Evolutionary conservation across 2,113 vertebrate genomes (phyloP).

Genomic region (Atlantisia rogersi): DNA sequence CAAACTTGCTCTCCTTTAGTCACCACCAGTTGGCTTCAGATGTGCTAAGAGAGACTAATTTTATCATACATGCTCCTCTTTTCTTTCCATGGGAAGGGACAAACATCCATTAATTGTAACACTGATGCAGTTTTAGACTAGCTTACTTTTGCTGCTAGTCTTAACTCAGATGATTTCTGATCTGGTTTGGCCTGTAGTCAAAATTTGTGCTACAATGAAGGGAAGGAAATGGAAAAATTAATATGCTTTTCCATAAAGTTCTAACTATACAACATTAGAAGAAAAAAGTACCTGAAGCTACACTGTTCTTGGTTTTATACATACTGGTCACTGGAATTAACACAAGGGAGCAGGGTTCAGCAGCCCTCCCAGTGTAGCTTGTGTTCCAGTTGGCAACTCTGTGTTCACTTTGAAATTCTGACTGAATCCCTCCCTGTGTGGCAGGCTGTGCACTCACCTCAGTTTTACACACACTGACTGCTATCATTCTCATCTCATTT

Average conservation of each 20-base stretch:
- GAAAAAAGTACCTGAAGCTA: not conserved
- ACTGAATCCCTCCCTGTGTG: not conserved
- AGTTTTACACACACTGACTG: not conserved
- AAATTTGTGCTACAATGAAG: not conserved
- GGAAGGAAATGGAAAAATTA: not conserved
- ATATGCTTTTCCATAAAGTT: not conserved
- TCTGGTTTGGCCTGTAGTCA: not conserved
- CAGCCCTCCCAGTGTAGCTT: not conserved
- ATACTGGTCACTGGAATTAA: not conserved
- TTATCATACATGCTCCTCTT: not conserved
- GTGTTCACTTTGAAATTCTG: not conserved
- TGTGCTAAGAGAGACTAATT: conserved; percentile 3
- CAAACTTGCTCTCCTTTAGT: not conserved
- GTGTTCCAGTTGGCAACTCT: not conserved
- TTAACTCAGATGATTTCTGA: not conserved
- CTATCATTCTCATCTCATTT: not conserved
- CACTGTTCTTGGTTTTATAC: not conserved
- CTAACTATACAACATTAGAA: not conserved
- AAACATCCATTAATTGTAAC: conserved; percentile 14
- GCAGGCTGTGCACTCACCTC: not conserved
- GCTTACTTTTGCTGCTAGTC: not conserved
- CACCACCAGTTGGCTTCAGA: not conserved
- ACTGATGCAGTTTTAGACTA: not conserved
- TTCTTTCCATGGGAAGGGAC: not conserved
- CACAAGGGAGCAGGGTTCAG: not conserved